Percentiles rank a stretch among this genome's conserved stretches.
Evolutionary conservation across 2,113 vertebrate species (phyloP).

Genomic region (Reinhardtius hippoglossoides): DNA sequence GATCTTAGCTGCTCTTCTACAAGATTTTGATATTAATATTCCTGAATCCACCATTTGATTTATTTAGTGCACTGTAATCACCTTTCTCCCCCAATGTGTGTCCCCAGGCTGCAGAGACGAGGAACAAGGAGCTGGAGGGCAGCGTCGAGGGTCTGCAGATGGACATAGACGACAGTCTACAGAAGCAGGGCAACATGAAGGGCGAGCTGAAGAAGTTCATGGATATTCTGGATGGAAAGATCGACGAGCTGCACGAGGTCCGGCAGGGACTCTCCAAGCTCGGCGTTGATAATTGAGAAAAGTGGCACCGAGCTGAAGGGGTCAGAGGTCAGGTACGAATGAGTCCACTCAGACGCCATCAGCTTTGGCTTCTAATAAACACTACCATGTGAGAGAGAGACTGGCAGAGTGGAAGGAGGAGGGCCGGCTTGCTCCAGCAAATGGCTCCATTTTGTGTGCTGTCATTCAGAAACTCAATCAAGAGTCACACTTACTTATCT

Average conservation of each 20-base stretch:
- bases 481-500: conserved; percentile 72
- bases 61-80: not conserved
- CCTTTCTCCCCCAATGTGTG: not conserved
- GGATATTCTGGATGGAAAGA: conserved; percentile 94
- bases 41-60: not conserved
- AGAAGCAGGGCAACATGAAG: conserved; percentile 91
- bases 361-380: conserved; percentile 67
- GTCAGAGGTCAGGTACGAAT: conserved; percentile 57
- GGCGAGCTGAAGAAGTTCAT: conserved; percentile 93
- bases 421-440: conserved; percentile 60
- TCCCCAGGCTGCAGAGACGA: conserved; percentile 88
- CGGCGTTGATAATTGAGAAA: conserved; percentile 88
- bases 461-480: conserved; percentile 72
- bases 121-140: conserved; percentile 90
- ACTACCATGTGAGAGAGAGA: conserved; percentile 46
- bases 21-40: not conserved
- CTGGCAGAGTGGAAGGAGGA: conserved; percentile 31
- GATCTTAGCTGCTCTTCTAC: not conserved
- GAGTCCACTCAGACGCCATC: conserved; percentile 62
- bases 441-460: conserved; percentile 54
- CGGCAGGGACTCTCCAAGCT: conserved; percentile 93
- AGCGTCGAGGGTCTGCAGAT: conserved; percentile 85
- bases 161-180: conserved; percentile 88
- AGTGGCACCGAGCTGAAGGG: conserved; percentile 40
- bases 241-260: conserved; percentile 96